Evolutionary conservation across 37 sponge, comb jelly and placozoan species (phyloP).

Genomic region (Cliona cf. orientalis): DNA sequence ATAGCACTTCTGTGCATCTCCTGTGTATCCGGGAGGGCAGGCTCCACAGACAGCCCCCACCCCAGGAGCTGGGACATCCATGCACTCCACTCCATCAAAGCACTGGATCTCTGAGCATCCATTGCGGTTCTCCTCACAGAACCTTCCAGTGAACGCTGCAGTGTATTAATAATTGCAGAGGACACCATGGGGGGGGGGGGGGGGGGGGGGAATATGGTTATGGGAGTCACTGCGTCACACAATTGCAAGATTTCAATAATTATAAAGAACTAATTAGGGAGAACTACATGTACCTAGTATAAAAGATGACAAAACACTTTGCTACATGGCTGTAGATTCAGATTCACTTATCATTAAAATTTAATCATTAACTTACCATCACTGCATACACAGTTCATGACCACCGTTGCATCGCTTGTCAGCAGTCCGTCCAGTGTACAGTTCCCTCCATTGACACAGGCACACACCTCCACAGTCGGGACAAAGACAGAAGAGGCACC

Average conservation of each 20-base stretch:
- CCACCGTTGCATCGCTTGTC: not conserved
- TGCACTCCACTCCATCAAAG: constrained; percentile 35
- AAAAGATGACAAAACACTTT: too few species aligned
- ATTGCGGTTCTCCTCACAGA: constrained; percentile 53
- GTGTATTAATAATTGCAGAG: not conserved
- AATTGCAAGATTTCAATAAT: not conserved
- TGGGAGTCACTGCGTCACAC: not conserved
- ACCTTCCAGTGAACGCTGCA: constrained; percentile 29
- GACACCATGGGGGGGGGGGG: too few species aligned
- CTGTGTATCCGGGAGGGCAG: constrained; percentile 43
- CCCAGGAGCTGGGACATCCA: constrained; percentile 43
- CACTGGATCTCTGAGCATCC: constrained; percentile 50
- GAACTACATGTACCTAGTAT: too few species aligned
- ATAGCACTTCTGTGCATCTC: constrained; percentile 26
- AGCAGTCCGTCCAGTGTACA: constrained; percentile 41
- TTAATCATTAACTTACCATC: constrained; percentile 8
- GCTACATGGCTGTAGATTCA: too few species aligned
- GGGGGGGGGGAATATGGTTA: not conserved
- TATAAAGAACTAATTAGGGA: not conserved
- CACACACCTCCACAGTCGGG: constrained; percentile 41
- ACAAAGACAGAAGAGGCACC: constrained; percentile 16
- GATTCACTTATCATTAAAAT: not conserved
- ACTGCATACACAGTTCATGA: constrained; percentile 29
- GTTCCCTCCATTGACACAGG: constrained; percentile 54
- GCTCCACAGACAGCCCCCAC: constrained; percentile 45